Base-by-base conservation (phyloP, 2,113 vertebrate genomes). In the Trichomycterus rosablanca region DNA sequence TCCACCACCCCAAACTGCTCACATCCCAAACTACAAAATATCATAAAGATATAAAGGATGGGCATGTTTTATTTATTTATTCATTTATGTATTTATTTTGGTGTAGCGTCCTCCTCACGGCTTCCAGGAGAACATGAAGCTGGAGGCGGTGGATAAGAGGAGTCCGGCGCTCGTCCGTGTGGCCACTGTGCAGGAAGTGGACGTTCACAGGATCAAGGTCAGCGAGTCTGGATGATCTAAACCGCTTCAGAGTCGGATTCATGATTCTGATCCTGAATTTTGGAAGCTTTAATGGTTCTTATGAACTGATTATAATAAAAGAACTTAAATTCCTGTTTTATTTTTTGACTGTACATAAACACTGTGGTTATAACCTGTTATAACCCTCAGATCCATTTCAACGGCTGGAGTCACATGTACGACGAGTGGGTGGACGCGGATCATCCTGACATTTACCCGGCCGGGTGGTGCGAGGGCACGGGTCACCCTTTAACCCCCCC, bases 391-490 rank as follows among this genome's bases (percentile, higher is more conserved):
- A 85, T 98, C 69, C 93, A 96, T 81, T 97, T 97, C 73, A 94
- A 97, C 1, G 95, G 94, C 68, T 98, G 95, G 93, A 97, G 88
- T 80, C 91, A 97, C 0, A 68, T 92, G 54, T 98, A 93, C 55
- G 94, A 97, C 67, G 95, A 98, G 86, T 98, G 96, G 96, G 88
- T 95, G 52, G 96, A 98, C 32, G 91, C 90, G 0, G 96, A 98
- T 80, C 90, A 97, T 67, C 92, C 93, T 0, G 96, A 98, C 72
- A 85, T 98, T 73, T 95, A 98, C 59, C 96, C 95, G 0, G 89
- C 86, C 0, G 94, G 92, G 79, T 98, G 96, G 96, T 97, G 95
- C 75, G 92, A 92, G 52, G 89, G 85, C 67, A 98, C 96, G 0
- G 88, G 89, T 56, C 95, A 98, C 70, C 89, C 90, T 0, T 71